Conservation (phyloP, 2,888 invertebrate genomes). For the Cheilosia soror region DNA sequence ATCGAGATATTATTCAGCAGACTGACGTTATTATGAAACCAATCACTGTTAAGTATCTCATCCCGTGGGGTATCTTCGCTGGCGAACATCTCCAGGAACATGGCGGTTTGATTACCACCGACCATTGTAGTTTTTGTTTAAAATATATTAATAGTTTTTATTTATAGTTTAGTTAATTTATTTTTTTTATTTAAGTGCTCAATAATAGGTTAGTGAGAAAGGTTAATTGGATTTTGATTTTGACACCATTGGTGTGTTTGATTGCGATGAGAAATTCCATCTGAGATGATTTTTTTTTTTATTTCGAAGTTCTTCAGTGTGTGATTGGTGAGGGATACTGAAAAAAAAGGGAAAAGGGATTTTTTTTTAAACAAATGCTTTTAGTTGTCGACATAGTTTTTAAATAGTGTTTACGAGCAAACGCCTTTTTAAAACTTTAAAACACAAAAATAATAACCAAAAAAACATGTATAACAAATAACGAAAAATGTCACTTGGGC, state of each 20-base stretch:
- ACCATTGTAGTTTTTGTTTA: conserved; percentile 40
- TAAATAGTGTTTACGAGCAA: too few species aligned
- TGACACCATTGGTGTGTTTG: conserved; percentile 15
- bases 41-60: conserved; percentile 79
- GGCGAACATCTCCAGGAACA: conserved; percentile 66
- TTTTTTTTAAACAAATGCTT: too few species aligned
- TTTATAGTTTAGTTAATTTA: not conserved
- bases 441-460: too few species aligned
- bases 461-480: too few species aligned
- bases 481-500: too few species aligned
- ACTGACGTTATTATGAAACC: conserved; percentile 81
- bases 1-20: conserved; percentile 81
- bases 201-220: not conserved
- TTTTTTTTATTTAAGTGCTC: conserved; percentile 13
- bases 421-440: too few species aligned
- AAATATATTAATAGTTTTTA: not conserved
- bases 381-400: too few species aligned
- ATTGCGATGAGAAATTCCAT: conserved; percentile 9
- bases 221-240: conserved; percentile 12
- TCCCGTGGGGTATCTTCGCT: conserved; percentile 65
- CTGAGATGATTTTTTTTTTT: not conserved
- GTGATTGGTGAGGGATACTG: not conserved
- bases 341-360: not conserved
- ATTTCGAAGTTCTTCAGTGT: not conserved
- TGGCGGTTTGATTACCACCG: conserved; percentile 65